Evolutionary conservation across 1,140 invertebrate species (phyloP), one percentile per base, ranked within the genome.

Genomic region (Aphaenogaster ashmeadi): DNA sequence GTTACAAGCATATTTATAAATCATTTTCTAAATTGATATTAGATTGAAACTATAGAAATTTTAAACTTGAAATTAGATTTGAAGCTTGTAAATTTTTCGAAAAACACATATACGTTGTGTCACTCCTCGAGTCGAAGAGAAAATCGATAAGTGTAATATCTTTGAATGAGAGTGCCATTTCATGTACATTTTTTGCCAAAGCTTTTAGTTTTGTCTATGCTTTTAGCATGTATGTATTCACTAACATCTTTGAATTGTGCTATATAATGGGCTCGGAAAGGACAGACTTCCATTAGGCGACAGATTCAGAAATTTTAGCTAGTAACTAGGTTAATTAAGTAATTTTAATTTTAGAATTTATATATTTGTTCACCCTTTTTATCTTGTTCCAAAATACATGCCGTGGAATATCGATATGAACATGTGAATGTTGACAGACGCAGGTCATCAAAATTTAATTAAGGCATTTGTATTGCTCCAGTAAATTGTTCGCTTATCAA

Each of bases 311-410:
- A 81, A 38, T 81, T 81, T 69, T 54, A 41, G 15, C 5, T n/a
- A 4, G 33, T 69, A 38, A 69, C 36, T 71, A 18, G 36, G 64
- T 67, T 67, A 44, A 44, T 69, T 81, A 27, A 6, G 0, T 47
- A 21, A 69, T 81, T 52, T 80, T 41, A 67, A 71, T 83, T 60
- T 81, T 50, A 50, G 33, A 44, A 47, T 74, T 84, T 50, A 60
- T 36, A 54, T 54, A 50, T 77, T 47, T n/a, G 18, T 56, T n/a
- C 11, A n/a, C 3, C 47, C 0, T 71, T 72, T 54, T 41, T 44
- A 64, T 18, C 4, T 9, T 58, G 8, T 56, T 41, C 9, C 38
- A 44, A 41, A 44, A 72, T 72, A 18, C 8, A 41, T 41, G n/a
- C 36, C 64, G 9, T n/a, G 18, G 41, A 62, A 64, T 27, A 18